phyloP scores from a whole-genome alignment of 2,888 invertebrate genomes.

The Uropetala carovei region DNA sequence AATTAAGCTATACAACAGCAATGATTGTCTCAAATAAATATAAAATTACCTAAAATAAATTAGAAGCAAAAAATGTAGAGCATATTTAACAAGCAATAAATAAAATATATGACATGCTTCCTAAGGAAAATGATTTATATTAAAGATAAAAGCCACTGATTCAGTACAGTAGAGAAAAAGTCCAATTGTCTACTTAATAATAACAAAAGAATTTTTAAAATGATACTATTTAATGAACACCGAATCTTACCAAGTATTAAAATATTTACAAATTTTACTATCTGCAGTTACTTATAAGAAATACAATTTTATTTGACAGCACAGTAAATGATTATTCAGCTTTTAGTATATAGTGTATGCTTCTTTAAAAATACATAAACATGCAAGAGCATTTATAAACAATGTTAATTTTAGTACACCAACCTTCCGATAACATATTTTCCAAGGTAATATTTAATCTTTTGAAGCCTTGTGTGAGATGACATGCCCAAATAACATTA shows the following conservation, averaged over 20 bases:
- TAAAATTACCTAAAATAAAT: background rate
- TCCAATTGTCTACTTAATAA: too few relatives aligned
- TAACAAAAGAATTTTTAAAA: too few relatives aligned
- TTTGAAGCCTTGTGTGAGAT: background rate
- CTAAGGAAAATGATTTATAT: background rate
- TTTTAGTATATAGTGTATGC: too few relatives aligned
- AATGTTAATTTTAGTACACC: slow-evolving; percentile 6
- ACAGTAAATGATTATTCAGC: too few relatives aligned
- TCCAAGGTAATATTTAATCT: background rate
- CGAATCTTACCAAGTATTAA: too few relatives aligned
- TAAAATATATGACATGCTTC: background rate
- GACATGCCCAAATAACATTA: background rate
- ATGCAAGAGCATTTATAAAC: background rate
- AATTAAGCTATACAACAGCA: background rate
- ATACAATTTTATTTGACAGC: too few relatives aligned
- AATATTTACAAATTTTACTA: too few relatives aligned
- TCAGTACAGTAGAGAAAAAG: too few relatives aligned
- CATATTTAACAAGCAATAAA: background rate
- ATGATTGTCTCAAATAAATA: background rate
- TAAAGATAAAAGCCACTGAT: background rate
- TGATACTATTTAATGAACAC: too few relatives aligned
- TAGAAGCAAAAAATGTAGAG: background rate
- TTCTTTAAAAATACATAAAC: background rate
- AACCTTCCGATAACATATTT: background rate
- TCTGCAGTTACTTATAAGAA: too few relatives aligned